Base-by-base conservation (phyloP, 2,888 invertebrate genomes). In the Tyria jacobaeae region DNA sequence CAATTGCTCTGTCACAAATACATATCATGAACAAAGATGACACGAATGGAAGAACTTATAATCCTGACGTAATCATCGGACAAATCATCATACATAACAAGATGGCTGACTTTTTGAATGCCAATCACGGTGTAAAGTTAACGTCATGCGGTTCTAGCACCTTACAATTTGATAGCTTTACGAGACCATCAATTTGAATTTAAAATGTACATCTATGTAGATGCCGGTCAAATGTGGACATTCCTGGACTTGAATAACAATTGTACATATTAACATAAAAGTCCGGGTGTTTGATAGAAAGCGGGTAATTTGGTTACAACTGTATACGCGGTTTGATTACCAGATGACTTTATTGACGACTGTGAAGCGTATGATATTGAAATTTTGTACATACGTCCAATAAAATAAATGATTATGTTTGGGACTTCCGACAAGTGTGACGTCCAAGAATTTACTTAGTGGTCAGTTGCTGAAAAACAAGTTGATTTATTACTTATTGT, bases 181-280 rank as follows among this genome's bases (percentile, higher is more conserved):
- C 90, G 91, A 90, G 92, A 91, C 87, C 83, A 88, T 89, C 87
- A 89, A 90, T 92, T 93, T 91, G 88, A 92, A 93, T 92, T 92
- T 92, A 90, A 91, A 92, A 92, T 90, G 84, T 86, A 87, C 88
- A 89, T 87, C 85, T 89, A 88, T 87, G 87, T 90, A 90, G 89
- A 92, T 91, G 88, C 89, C 90, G 92, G 92, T 91, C 94, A 93
- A 92, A 92, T 91, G 93, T 92, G 91, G 90, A 90, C 92, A 90
- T 81, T 81, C 81, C 85, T 82, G 84, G 84, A 82, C 81, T 80
- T 76, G 94, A 92, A 94, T 94, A 92, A 84, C 90, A 93, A 94
- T 92, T 88, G 89, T 87, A 71, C 73, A 73, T 81, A 94, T 94
- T 94, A 89, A 84, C 94, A 94, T 94, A 93, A 90, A 91, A 89